Conservation (phyloP, 2,797 vertebrate genomes). For the Hyperoplus lanceolatus region DNA sequence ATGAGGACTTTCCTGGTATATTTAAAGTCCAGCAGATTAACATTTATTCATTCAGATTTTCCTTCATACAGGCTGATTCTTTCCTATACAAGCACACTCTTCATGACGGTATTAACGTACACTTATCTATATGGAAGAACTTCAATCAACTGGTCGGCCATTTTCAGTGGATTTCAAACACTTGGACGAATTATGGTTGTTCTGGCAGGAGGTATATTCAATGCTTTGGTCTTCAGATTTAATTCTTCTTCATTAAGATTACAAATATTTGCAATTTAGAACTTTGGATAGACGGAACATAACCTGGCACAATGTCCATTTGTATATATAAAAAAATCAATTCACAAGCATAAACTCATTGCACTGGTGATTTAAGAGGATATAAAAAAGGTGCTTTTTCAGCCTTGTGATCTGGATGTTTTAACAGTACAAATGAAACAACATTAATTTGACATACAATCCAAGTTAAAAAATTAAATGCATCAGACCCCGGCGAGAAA, state of each 20-base stretch:
- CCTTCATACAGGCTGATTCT: conserved; percentile 57
- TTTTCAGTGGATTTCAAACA: conserved; percentile 23
- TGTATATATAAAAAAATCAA: not conserved
- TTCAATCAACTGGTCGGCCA: not conserved
- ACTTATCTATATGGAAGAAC: not conserved
- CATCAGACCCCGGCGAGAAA: not conserved
- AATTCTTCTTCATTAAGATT: conserved; percentile 14
- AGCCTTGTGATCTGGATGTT: not conserved
- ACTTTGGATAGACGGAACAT: not conserved
- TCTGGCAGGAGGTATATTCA: conserved; percentile 24
- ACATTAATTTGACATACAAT: not conserved
- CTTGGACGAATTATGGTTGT: not conserved
- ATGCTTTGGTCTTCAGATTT: not conserved
- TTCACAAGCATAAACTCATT: not conserved
- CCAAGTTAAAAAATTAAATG: conserved; percentile 3
- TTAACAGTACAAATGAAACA: not conserved
- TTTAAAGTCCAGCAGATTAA: conserved; percentile 56
- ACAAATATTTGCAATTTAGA: conserved; percentile 42
- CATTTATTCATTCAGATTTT: conserved; percentile 67
- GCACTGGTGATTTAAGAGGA: not conserved
- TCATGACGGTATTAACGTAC: not conserved
- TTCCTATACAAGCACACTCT: not conserved
- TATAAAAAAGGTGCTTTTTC: not conserved
- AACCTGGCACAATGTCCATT: not conserved
- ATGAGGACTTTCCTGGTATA: conserved; percentile 31